phyloP scores from a whole-genome alignment of 2,888 invertebrate species.

The Troides oblongomaculatus region DNA sequence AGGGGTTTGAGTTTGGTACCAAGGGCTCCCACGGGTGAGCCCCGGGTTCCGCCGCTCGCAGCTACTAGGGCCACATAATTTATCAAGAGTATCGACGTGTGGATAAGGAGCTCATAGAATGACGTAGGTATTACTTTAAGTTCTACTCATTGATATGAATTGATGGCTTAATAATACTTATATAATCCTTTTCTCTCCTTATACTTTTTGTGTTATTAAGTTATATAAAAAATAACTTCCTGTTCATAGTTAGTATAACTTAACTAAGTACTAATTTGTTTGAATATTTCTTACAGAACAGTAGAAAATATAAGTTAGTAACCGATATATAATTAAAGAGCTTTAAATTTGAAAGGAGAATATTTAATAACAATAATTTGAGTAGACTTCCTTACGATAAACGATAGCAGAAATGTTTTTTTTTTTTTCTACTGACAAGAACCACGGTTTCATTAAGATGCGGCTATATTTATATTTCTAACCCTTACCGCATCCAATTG shows the following conservation, averaged over 20 bases:
- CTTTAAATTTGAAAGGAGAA: background rate
- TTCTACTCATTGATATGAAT: background rate
- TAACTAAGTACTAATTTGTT: no score
- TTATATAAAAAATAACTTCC: no score
- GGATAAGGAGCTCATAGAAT: conserved; percentile 11
- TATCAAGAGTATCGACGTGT: conserved; percentile 26
- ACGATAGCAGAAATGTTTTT: background rate
- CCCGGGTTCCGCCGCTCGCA: conserved; percentile 37
- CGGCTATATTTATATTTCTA: conserved; percentile 6
- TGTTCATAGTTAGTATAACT: no score
- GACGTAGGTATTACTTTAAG: background rate
- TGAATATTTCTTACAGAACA: no score
- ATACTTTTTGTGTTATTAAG: no score
- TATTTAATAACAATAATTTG: background rate
- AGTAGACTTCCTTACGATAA: background rate
- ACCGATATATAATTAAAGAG: no score
- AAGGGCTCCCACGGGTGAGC: conserved; percentile 58
- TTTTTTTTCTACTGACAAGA: background rate
- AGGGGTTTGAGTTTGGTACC: conserved; percentile 47
- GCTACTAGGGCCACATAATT: conserved; percentile 31
- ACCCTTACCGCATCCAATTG: conserved; percentile 34
- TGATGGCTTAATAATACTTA: background rate
- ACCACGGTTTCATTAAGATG: conserved; percentile 4
- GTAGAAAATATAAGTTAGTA: no score
- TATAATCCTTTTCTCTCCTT: no score